Base-by-base conservation (phyloP, 2,888 invertebrate species). In the Lithophane semibrunnea region DNA sequence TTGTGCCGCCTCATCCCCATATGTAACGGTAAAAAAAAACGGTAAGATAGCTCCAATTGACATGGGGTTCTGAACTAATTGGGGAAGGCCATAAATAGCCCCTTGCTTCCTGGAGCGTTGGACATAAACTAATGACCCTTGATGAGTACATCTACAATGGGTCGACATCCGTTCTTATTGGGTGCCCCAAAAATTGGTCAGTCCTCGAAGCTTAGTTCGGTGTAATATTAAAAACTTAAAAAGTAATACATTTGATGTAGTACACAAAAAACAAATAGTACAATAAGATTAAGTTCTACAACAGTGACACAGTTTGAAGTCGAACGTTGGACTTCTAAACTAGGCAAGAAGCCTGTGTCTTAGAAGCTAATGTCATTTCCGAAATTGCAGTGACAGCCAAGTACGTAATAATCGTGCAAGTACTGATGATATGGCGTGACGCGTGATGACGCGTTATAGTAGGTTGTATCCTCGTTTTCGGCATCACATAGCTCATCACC, bases 31-130 rank as follows among this genome's bases (percentile, higher is more conserved):
- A 68, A 71, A 69, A 37, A 49, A 56, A 63, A 65, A 37, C n/a
- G 18, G 12, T 24, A 16, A 63, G 18, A 78, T 72, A 86, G n/a
- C 47, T 86, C 61, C 71, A 37, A 84, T 66, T 79, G 83, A 75
- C 72, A 70, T 61, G 69, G 86, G 72, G 60, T 63, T n/a, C 24
- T 64, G 63, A 65, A 75, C 69, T 86, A 84, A 84, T 84, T 83
- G 66, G 79, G 79, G 21, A 56, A 67, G 58, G 44, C 64, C 75
- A 75, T 83, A 83, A 78, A 86, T 86, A 75, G 72, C 58, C 44
- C 10, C 54, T 13, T 16, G 37, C 24, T 37, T 12, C 29, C 64
- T 29, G 49, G 12, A 73, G 58, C 29, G 8, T 52, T 67, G 49
- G 60, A 73, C 74, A 63, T 58, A 24, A 66, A 86, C 72, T 63